Base-by-base conservation (phyloP, 2,888 invertebrate species). In the Meghimatium bilineatum region DNA sequence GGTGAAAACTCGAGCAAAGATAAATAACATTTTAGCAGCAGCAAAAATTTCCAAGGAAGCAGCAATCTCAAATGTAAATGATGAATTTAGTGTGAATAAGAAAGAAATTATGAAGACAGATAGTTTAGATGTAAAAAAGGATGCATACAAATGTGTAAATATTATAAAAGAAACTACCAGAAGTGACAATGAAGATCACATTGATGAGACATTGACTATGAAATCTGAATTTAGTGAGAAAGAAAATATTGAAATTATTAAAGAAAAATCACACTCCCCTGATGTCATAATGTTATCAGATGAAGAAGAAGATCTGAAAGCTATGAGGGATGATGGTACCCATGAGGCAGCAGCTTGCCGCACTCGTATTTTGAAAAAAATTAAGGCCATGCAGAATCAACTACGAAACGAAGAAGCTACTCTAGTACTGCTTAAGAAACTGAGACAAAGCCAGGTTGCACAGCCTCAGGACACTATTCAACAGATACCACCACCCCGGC, bases 401-500 rank as follows among this genome's bases (percentile, higher is more conserved):
- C 94, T 99, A 76, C 95, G 98, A 86, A 97, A 97, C 67, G 99
- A 99, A 94, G 99, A 99, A 94, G 98, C 99, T 93, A 97, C 98
- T 91, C 95, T 99, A 92, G 97, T 99, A 88, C 95, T 99, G 92
- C 94, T 99, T 91, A 97, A 98, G 93, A 98, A 98, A 94, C 95
- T 99, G 86, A 96, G 97, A 82, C 97, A 98, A 94, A 98, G 97
- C 86, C 99, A 99, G 94, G 91, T 94, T 88, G 92, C 91, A 23
- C 90, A 74, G 44, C 49, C 87, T 76, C 91, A 89, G 74, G 80
- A 81, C 44, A 34, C 77, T 14, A 29, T 29, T n/a, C 60, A 36
- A 32, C 78, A 66, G 32, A 23, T 60, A 32, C 66, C 80, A 63
- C 29, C 74, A 36, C 74, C 77, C 0, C 69, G 44, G 38, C 83